Evolutionary conservation across 2,797 vertebrate species (phyloP).

Genomic region (Cossypha polioptera): DNA sequence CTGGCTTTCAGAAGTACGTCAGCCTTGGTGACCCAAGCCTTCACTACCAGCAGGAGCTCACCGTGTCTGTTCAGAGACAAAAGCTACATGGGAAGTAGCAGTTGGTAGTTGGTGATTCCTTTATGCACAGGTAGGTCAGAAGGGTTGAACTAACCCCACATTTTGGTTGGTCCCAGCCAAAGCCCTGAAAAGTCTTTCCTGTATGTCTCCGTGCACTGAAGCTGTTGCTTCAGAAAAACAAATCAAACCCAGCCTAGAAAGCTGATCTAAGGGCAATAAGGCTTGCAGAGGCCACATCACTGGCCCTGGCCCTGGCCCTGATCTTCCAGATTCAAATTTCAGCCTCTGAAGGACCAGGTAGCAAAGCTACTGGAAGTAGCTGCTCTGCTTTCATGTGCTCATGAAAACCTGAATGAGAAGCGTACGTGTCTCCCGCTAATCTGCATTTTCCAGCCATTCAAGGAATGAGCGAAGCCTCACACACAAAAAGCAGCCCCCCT

Average conservation of each 20-base stretch:
- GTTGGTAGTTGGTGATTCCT: background rate
- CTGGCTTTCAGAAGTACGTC: background rate
- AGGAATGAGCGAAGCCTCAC: background rate
- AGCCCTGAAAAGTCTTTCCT: background rate
- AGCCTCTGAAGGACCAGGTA: background rate
- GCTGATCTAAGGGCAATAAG: background rate
- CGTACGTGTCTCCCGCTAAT: background rate
- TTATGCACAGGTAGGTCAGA: background rate
- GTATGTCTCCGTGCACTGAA: fast-evolving
- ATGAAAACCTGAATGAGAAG: background rate
- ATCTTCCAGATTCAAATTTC: background rate
- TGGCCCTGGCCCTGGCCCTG: background rate
- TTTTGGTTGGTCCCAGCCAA: background rate
- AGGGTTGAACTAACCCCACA: background rate
- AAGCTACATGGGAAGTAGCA: background rate
- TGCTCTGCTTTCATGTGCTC: background rate
- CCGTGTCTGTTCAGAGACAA: background rate
- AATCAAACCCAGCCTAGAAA: background rate
- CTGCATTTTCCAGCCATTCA: background rate
- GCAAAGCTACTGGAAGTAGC: background rate
- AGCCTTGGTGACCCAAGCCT: background rate
- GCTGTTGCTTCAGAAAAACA: background rate
- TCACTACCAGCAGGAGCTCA: slow-evolving; percentile 15
- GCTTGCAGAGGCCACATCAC: background rate
- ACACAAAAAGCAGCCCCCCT: background rate